Evolutionary conservation across 2,113 vertebrate genomes (phyloP), one percentile per base, ranked within the genome.

Genomic region (Aptenodytes forsteri): DNA sequence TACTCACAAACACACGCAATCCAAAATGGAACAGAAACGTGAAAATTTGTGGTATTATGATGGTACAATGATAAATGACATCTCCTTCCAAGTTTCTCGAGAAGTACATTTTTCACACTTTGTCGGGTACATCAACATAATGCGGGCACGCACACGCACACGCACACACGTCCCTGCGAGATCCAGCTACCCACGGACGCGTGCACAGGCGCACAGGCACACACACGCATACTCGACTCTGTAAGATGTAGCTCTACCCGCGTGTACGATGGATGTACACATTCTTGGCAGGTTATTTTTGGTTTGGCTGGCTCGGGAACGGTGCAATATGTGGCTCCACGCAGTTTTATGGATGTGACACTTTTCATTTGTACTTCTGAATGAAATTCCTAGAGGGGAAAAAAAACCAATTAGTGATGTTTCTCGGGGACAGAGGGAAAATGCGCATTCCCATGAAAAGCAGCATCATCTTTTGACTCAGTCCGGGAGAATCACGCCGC

Each of bases 1-100:
- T 98, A 98, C 97, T 98, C 98, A 98, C 98, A 98, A 98, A 98
- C 98, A 98, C 98, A 98, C 97, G 97, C 98, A 97, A 97, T 94
- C 98, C 92, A 66, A 98, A 98, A 98, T 96, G 97, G 97, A 97
- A 97, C 91, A 98, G 98, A 98, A 98, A 98, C 97, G 98, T 97
- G 97, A 98, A 97, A 95, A 94, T 93, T 77, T 50, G 83, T 55
- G 95, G 89, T 66, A 78, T 80, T 98, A 95, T 79, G 96, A 94
- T 40, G 94, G 93, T 88, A 94, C 96, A 94, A 83, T 88, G 88
- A 95, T 81, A 83, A 97, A 97, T 90, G 97, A 91, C 96, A 91
- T 94, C 96, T 89, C 95, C 95, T 96, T 88, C 97, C 96, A 98
- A 98, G 95, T 98, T 98, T 97, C 95, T 86, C 83, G 89, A 96